Evolutionary conservation across 2,888 invertebrate genomes (phyloP).

Genomic region (Eristalinus sepulchralis): DNA sequence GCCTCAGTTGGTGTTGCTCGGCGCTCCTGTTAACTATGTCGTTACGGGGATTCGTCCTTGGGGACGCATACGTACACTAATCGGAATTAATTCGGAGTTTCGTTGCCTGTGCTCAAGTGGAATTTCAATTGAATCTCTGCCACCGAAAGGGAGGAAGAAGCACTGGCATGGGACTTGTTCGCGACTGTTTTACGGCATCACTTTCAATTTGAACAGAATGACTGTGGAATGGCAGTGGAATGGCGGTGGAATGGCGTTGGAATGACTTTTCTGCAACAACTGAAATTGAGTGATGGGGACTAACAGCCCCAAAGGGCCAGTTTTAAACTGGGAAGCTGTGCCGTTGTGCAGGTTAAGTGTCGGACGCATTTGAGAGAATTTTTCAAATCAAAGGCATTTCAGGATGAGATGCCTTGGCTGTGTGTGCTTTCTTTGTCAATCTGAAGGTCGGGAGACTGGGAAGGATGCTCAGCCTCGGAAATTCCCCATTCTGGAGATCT

Average conservation of each 20-base stretch:
- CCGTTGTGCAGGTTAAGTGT: no score
- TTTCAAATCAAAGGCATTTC: no score
- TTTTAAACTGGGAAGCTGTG: no score
- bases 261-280: no score
- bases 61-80: conserved; percentile 63
- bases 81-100: conserved; percentile 63
- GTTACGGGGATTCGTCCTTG: conserved; percentile 44
- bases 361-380: no score
- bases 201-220: not conserved
- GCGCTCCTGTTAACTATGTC: conserved; percentile 34
- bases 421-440: no score
- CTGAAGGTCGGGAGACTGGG: no score
- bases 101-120: conserved; percentile 51
- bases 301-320: no score
- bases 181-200: not conserved
- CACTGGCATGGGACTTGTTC: not conserved
- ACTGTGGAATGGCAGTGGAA: not conserved
- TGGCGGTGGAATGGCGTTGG: not conserved
- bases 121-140: conserved; percentile 56
- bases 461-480: no score
- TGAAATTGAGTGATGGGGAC: no score
- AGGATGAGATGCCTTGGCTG: no score
- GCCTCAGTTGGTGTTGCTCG: not conserved
- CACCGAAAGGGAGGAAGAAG: not conserved
- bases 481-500: no score